Percentiles rank a stretch among this genome's conserved stretches.
phyloP scores from a whole-genome alignment of 2,113 vertebrate species.

The Salvelinus sp. region DNA sequence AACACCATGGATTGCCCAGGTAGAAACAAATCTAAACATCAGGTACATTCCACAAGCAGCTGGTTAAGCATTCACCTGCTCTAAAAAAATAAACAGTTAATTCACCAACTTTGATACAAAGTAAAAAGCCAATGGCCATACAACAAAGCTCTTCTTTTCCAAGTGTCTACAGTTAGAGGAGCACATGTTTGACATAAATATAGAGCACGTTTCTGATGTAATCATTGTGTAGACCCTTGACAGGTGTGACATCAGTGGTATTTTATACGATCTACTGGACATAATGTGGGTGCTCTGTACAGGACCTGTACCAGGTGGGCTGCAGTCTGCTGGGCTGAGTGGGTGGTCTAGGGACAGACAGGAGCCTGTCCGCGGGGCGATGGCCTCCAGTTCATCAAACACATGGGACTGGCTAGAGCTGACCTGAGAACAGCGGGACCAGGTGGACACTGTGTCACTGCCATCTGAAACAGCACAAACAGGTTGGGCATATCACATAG shows the following conservation, averaged over 20 bases:
- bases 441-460: constrained; percentile 30
- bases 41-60: no score
- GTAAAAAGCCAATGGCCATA: background rate
- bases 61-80: no score
- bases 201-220: background rate
- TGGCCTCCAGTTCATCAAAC: constrained; percentile 71
- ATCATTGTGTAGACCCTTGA: background rate
- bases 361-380: constrained; percentile 54
- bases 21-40: background rate
- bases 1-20: background rate
- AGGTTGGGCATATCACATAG: background rate
- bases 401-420: constrained; percentile 51
- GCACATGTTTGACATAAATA: background rate
- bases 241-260: no score
- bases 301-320: constrained; percentile 59
- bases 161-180: background rate
- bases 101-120: background rate
- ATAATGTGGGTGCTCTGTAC: background rate
- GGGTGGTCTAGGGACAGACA: constrained; percentile 51
- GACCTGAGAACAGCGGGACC: constrained; percentile 50
- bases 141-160: background rate
- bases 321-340: constrained; percentile 33
- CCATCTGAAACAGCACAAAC: constrained; percentile 45
- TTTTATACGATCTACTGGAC: background rate
- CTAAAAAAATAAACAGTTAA: no score